These are phyloP conservation scores for Diprion similis DNA, from an alignment of 1,140 invertebrate genomes.

Conservation along the genomic window DNA sequence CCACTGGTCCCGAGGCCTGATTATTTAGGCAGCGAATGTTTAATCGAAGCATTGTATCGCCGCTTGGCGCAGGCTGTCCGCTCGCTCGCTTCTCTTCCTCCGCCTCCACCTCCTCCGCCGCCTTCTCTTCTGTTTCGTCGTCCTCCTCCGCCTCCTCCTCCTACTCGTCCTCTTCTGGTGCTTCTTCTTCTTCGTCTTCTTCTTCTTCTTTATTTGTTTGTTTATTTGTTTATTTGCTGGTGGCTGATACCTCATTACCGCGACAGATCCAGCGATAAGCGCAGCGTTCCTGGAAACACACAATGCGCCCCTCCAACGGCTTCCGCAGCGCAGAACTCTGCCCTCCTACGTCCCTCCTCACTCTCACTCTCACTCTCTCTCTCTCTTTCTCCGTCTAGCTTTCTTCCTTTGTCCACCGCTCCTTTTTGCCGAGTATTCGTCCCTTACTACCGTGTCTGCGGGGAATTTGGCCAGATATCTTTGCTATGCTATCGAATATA, in stretches of 20 bases:
- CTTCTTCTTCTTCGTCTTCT: slow-evolving; percentile 10
- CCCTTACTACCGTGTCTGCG: too few species aligned
- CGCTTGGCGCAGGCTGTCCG: slow-evolving; percentile 23
- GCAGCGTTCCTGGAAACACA: slow-evolving; percentile 59
- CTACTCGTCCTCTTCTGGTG: slow-evolving; percentile 21
- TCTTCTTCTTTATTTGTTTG: slow-evolving; percentile 37
- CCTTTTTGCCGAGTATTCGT: not conserved
- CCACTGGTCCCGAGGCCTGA: slow-evolving; percentile 40
- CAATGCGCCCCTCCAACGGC: slow-evolving; percentile 52
- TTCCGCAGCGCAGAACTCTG: not conserved
- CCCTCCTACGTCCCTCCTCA: not conserved
- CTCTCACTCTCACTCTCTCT: slow-evolving; percentile 17
- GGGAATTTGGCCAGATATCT: too few species aligned
- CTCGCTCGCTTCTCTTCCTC: not conserved
- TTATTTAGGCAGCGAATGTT: slow-evolving; percentile 63
- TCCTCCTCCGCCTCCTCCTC: slow-evolving; percentile 23
- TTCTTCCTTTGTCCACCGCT: slow-evolving; percentile 20
- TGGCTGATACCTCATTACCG: slow-evolving; percentile 63
- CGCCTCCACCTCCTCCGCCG: slow-evolving; percentile 22
- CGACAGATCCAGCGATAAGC: slow-evolving; percentile 63
- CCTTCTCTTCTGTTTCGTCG: slow-evolving; percentile 13
- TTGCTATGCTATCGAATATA: too few species aligned
- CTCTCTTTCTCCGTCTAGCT: slow-evolving; percentile 25
- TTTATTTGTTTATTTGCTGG: slow-evolving; percentile 61
- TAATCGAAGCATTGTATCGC: slow-evolving; percentile 62